Conservation (phyloP, 2,113 vertebrate genomes). For the Indicator maculatus region DNA sequence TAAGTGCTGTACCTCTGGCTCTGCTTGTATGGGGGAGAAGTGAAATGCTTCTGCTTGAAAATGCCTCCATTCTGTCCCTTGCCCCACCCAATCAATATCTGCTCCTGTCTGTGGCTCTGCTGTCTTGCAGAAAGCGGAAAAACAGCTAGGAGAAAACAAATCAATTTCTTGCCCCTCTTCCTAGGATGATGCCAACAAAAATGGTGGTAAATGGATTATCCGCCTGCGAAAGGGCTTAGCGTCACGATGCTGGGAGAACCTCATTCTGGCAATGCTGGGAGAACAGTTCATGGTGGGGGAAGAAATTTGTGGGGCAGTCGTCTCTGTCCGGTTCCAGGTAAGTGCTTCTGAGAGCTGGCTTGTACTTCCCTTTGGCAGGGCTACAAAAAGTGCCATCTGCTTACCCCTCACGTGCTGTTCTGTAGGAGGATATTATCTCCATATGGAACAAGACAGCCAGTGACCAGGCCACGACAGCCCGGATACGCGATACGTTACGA, state of each 20-base stretch:
- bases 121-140: constrained; percentile 8
- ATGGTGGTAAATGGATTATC: constrained; percentile 87
- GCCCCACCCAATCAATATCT: constrained; percentile 37
- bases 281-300: constrained; percentile 87
- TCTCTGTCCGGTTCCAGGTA: constrained; percentile 87
- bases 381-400: neutral
- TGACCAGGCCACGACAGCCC: constrained; percentile 84
- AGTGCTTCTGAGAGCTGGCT: neutral
- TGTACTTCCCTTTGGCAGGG: fast-evolving
- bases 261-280: constrained; percentile 85
- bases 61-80: neutral
- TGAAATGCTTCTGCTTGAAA: neutral
- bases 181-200: constrained; percentile 88
- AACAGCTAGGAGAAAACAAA: constrained; percentile 40
- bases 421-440: constrained; percentile 84
- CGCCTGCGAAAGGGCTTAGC: constrained; percentile 84
- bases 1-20: neutral
- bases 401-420: neutral
- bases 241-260: constrained; percentile 85
- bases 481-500: constrained; percentile 83
- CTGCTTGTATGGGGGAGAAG: neutral
- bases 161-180: constrained; percentile 21
- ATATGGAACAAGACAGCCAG: constrained; percentile 90
- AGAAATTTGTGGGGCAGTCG: constrained; percentile 86
- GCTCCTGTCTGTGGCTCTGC: neutral